Evolutionary conservation across 1,140 invertebrate genomes (phyloP), one percentile per base, ranked within the genome.

Genomic region (Solenopsis fugax): DNA sequence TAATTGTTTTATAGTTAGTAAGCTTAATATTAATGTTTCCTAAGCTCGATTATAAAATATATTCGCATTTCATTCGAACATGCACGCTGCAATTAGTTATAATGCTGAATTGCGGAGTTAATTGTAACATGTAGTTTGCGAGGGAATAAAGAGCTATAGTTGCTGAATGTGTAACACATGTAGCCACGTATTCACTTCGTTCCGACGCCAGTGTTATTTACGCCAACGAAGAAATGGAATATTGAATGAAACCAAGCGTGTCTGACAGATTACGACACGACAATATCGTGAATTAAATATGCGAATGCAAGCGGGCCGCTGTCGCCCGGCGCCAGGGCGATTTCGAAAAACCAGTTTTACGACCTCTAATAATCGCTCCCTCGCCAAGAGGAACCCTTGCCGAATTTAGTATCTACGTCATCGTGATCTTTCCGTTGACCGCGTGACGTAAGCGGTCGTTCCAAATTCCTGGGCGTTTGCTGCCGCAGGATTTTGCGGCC

Each of bases 351-450:
- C 41, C 54, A 62, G 24, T 58, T 67, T 81, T 45, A 29, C 54
- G 71, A 52, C 71, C 12, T 62, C 64, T 58, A 50, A 67, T 65
- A 85, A 87, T 58, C 48, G 37, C 84, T n/a, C 24, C 24, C 21
- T 41, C 52, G 73, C 54, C 48, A 34, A 45, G n/a, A n/a, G 37
- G 34, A 56, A 16, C 34, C 34, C 16, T 50, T 48, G 45, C 48
- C 52, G 86, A 85, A 89, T 88, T 88, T 80, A 89, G 81, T 56
- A 29, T 62, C 58, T 18, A 24, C 86, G 86, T 89, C 88, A 89
- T 58, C 86, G 88, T 12, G 65, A 78, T 89, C 78, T 85, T 65
- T 78, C 48, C 65, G 48, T 37, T 34, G n/a, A 41, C 41, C 56
- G 82, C 54, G 60, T 86, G 75, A 88, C 88, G 86, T 80, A 84